Percentiles rank a stretch among this genome's conserved stretches.
phyloP scores from a whole-genome alignment of 1,140 invertebrate species.

The Euwallacea similis region DNA sequence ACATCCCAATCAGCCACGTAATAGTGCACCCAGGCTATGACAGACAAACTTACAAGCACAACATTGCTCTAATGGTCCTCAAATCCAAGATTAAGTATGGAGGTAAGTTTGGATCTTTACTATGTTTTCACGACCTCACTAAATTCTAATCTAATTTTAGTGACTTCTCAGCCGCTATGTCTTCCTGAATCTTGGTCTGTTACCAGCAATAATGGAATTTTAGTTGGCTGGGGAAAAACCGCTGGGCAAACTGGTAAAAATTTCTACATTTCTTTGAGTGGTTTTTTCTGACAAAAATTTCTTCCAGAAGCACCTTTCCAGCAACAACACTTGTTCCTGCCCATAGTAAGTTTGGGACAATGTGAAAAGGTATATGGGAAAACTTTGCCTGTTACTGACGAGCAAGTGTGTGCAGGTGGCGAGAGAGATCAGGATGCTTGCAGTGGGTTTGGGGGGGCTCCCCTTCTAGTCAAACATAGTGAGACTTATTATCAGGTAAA shows the following conservation, averaged over 20 bases:
- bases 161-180: conserved; percentile 60
- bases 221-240: conserved; percentile 54
- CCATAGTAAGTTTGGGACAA: conserved; percentile 56
- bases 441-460: conserved; percentile 70
- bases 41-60: conserved; percentile 66
- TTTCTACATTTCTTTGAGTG: background rate
- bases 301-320: conserved; percentile 46
- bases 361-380: conserved; percentile 60
- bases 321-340: conserved; percentile 60
- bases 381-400: conserved; percentile 60
- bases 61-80: conserved; percentile 67
- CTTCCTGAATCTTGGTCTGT: conserved; percentile 56
- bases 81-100: conserved; percentile 68
- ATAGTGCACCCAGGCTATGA: conserved; percentile 70
- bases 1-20: conserved; percentile 66
- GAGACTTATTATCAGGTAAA: conserved; percentile 63
- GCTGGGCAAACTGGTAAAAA: conserved; percentile 49
- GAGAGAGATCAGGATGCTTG: conserved; percentile 67
- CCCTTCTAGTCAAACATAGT: conserved; percentile 61
- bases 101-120: conserved; percentile 54
- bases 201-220: conserved; percentile 54
- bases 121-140: background rate
- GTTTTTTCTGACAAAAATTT: background rate
- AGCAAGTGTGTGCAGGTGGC: conserved; percentile 69
- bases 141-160: conserved; percentile 45